These are phyloP conservation scores for Neoscelio sp. DNA, from an alignment of 2,888 invertebrate species.

Conservation along the genomic window DNA sequence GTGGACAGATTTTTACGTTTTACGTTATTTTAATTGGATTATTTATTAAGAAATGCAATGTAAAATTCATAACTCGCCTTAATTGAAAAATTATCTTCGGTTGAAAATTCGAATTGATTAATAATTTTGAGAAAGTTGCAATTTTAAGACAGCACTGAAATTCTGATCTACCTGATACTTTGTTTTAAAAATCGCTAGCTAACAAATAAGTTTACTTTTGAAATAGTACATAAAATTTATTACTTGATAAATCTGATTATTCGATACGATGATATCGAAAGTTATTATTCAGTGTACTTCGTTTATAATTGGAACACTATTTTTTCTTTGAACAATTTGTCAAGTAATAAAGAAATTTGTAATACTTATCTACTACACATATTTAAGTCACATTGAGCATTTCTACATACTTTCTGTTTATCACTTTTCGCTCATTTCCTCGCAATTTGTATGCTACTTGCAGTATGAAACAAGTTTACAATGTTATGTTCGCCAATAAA, in stretches of 20 bases:
- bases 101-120: no score
- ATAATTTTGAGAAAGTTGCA: not conserved
- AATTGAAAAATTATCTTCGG: no score
- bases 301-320: no score
- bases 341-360: slow-evolving; percentile 31
- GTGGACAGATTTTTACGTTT: not conserved
- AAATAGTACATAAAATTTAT: slow-evolving; percentile 52
- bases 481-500: slow-evolving; percentile 66
- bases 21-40: not conserved
- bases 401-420: slow-evolving; percentile 63
- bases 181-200: not conserved
- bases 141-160: not conserved
- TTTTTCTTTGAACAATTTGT: slow-evolving; percentile 14
- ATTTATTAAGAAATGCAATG: no score
- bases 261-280: no score
- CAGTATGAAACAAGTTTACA: slow-evolving; percentile 65
- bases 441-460: slow-evolving; percentile 57
- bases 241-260: slow-evolving; percentile 27
- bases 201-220: slow-evolving; percentile 25
- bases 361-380: slow-evolving; percentile 32
- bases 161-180: no score
- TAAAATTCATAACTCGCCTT: no score
- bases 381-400: slow-evolving; percentile 51
- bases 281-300: no score
- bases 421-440: slow-evolving; percentile 58